phyloP scores from a whole-genome alignment of 2,888 invertebrate species.

The Drosophila crucigera region DNA sequence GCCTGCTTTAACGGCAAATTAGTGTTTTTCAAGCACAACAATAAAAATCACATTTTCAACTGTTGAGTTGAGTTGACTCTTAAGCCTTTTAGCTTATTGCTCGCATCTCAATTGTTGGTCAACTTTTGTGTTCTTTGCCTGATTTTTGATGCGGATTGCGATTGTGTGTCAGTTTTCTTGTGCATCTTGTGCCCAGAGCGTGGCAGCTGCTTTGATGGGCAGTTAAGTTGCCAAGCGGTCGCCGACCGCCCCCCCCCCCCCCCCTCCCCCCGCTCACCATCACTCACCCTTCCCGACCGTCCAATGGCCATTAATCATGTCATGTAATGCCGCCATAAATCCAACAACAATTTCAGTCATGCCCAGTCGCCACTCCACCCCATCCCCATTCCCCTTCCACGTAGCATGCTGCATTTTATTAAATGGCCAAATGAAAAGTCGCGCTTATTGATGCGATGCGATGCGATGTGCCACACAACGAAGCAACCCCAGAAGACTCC shows the following conservation, averaged over 20 bases:
- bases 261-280: not conserved
- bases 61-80: not conserved
- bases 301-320: constrained; percentile 79
- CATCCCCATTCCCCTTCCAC: constrained; percentile 9
- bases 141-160: not conserved
- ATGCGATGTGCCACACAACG: constrained; percentile 32
- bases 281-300: not conserved
- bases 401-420: constrained; percentile 74
- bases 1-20: not conserved
- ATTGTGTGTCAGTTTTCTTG: not conserved
- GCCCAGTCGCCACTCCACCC: not conserved
- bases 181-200: constrained; percentile 14
- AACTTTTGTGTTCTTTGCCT: constrained; percentile 6
- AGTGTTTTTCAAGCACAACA: not conserved
- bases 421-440: constrained; percentile 81
- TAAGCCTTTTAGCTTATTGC: constrained; percentile 19
- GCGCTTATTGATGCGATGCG: constrained; percentile 72
- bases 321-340: constrained; percentile 83
- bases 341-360: constrained; percentile 76
- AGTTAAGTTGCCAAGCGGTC: constrained; percentile 41
- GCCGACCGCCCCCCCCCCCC: not conserved
- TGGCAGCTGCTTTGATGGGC: constrained; percentile 64
- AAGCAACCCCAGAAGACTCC: constrained; percentile 26
- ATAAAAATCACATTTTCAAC: not conserved
- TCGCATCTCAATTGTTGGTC: constrained; percentile 22